These are phyloP conservation scores for Nothocercus julius DNA, from an alignment of 2,113 vertebrate species.

Conservation along the genomic window DNA sequence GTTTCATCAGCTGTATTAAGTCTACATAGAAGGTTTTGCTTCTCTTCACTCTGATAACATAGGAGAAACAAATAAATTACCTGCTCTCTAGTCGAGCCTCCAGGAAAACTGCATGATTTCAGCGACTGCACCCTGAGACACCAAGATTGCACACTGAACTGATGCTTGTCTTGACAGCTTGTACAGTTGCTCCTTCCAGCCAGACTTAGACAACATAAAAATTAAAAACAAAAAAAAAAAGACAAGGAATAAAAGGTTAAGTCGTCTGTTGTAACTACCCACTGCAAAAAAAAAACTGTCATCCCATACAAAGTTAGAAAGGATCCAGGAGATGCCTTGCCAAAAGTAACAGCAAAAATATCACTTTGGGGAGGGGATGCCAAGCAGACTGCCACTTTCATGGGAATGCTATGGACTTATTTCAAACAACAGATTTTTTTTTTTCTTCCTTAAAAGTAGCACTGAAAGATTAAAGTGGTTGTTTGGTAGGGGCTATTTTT, in stretches of 20 bases:
- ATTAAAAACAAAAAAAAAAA: neutral
- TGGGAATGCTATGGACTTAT: neutral
- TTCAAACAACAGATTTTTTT: neutral
- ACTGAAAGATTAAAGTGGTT: neutral
- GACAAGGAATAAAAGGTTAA: neutral
- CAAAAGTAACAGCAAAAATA: constrained; percentile 11
- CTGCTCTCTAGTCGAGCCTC: neutral
- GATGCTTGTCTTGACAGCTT: constrained; percentile 28
- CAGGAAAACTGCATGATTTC: neutral
- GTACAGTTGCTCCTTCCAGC: constrained; percentile 6
- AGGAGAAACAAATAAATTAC: neutral
- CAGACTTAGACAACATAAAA: neutral
- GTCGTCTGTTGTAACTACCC: neutral
- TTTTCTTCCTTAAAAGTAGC: neutral
- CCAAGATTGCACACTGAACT: neutral
- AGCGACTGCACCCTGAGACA: neutral
- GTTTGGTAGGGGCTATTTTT: neutral
- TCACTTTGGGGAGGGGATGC: neutral
- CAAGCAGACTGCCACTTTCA: neutral
- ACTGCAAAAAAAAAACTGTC: neutral
- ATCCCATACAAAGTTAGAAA: neutral
- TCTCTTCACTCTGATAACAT: neutral
- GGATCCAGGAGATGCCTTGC: neutral
- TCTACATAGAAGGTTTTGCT: neutral
- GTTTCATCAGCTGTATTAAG: neutral